phyloP scores from a whole-genome alignment of 1,140 invertebrate species.

The Sarcophaga peregrina region DNA sequence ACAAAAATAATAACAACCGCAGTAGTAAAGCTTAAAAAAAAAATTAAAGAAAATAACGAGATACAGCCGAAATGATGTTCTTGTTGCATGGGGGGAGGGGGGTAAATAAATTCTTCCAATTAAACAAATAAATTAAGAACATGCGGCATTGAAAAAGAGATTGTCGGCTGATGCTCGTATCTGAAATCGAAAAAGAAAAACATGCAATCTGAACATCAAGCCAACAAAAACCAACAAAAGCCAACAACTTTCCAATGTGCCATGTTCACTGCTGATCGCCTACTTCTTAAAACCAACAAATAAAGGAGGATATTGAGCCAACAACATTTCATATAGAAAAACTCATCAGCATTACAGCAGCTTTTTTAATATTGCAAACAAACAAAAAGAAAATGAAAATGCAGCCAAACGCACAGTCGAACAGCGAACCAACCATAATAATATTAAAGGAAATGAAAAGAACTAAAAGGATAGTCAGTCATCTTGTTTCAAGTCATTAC shows the following conservation, averaged over 20 bases:
- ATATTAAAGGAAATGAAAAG: background rate
- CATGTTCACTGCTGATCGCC: background rate
- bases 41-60: background rate
- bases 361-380: background rate
- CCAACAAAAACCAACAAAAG: slow-evolving; percentile 34
- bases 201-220: slow-evolving; percentile 37
- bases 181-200: slow-evolving; percentile 1
- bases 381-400: background rate
- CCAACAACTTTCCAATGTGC: slow-evolving; percentile 20
- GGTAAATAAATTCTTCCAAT: slow-evolving; percentile 59
- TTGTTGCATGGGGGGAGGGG: background rate
- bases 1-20: slow-evolving; percentile 12
- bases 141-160: slow-evolving; percentile 32
- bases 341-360: slow-evolving; percentile 9
- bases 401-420: background rate
- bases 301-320: background rate
- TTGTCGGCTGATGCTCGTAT: background rate
- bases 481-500: background rate
- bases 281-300: background rate
- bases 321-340: background rate
- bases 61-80: background rate
- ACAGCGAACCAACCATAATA: background rate
- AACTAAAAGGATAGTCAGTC: background rate
- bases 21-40: slow-evolving; percentile 26
- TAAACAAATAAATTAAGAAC: slow-evolving; percentile 53